Conservation (phyloP, 2,113 vertebrate genomes). For the Sprattus sprattus region DNA sequence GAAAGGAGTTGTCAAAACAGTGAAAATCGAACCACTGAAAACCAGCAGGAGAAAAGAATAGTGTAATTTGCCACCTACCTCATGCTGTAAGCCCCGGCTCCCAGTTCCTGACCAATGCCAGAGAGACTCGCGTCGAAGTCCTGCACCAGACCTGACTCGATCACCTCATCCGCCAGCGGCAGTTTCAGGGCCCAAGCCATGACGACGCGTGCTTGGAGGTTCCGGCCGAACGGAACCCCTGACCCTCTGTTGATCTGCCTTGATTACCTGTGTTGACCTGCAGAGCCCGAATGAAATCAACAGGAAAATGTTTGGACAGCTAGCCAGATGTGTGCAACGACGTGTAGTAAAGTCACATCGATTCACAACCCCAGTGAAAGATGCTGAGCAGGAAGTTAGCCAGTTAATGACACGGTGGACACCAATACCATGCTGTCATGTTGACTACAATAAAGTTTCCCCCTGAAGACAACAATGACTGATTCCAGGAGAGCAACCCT, state of each 20-base stretch:
- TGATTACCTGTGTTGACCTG: conserved; percentile 16
- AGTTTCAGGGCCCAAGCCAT: conserved; percentile 98
- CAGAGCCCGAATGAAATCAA: neutral
- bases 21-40: neutral
- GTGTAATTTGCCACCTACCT: conserved; percentile 73
- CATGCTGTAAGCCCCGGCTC: conserved; percentile 97
- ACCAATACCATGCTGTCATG: neutral
- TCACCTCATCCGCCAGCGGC: conserved; percentile 94
- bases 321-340: neutral
- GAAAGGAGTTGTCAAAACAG: neutral
- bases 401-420: neutral
- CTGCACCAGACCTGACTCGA: conserved; percentile 94
- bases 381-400: neutral
- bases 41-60: neutral
- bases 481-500: neutral
- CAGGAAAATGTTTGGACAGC: neutral
- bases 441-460: neutral
- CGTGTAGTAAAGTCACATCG: neutral
- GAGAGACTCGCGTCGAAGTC: conserved; percentile 97
- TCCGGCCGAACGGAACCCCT: conserved; percentile 18
- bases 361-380: neutral
- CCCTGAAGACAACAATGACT: neutral
- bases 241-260: neutral
- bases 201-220: conserved; percentile 40
- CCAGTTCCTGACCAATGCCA: conserved; percentile 95